Evolutionary conservation across 2,888 invertebrate genomes (phyloP), one percentile per base, ranked within the genome.

Genomic region (Volucella inanis): DNA sequence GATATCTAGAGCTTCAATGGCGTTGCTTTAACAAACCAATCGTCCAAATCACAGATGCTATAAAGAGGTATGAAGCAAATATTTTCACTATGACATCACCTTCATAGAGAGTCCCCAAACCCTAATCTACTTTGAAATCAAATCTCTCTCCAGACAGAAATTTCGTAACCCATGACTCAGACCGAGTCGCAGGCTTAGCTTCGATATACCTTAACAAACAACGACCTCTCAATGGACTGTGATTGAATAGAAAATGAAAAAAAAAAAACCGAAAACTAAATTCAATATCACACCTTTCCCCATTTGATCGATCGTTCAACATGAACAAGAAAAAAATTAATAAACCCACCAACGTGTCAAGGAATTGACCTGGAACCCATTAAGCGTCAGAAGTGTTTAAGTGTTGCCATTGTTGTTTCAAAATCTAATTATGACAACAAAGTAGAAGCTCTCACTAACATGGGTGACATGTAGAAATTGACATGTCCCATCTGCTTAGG

Each of bases 91-190:
- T 31, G 31, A 31, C 6, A 31, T 31, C 31, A 31, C 31, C 31
- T 31, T 6, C 31, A 31, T 31, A 31, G 31, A 31, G 31, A 31
- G 31, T 31, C 31, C 31, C 31, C 31, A 31, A 31, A 31, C 31
- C 6, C 31, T 4, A 31, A 6, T 31, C 39, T 47, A 55, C 55
- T 68, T 45, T 54, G 12, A 11, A 49, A 10, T 31, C 10, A 76
- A 76, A 71, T 71, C 59, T 47, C 57, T 50, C 10, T 8, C 45
- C 62, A 70, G 14, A 43, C 38, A 50, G 8, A 45, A 65, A 45
- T 77, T 49, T 82, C 71, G 59, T 65, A 82, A 77, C 49, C 62
- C 9, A 65, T 77, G 54, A 82, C 41, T 77, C 65, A 82, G 18
- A 50, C 62, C 0, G 1, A 31, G 31, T 31, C 31, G 6, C 31